phyloP scores from a whole-genome alignment of 2,113 vertebrate genomes.

The Anoplopoma fimbria region DNA sequence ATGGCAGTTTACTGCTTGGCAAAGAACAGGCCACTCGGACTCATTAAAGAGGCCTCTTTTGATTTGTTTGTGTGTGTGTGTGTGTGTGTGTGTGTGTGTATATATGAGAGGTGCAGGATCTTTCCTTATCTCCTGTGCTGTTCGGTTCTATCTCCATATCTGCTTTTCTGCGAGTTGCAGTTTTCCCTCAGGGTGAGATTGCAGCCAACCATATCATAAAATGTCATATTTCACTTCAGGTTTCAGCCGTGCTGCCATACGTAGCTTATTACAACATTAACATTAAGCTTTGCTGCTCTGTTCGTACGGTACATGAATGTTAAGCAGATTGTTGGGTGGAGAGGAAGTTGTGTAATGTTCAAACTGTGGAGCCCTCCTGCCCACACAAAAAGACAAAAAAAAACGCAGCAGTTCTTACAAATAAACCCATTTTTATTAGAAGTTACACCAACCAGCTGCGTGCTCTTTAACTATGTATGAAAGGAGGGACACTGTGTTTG shows the following conservation, averaged over 20 bases:
- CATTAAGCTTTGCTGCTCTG: slow-evolving; percentile 11
- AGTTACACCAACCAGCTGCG: slow-evolving; percentile 27
- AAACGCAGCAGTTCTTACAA: slow-evolving; percentile 1
- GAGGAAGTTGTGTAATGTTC: not conserved
- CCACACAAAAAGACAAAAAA: not conserved
- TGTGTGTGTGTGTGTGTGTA: slow-evolving; percentile 8
- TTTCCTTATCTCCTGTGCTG: slow-evolving; percentile 22
- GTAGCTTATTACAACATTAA: slow-evolving; percentile 34
- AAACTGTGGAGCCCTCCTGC: not conserved
- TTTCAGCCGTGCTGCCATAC: slow-evolving; percentile 16
- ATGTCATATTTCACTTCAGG: slow-evolving; percentile 25
- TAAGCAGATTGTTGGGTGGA: not conserved
- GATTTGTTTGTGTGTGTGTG: slow-evolving; percentile 34
- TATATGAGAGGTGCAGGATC: slow-evolving; percentile 5
- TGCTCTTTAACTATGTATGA: slow-evolving; percentile 52
- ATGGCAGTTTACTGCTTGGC: slow-evolving; percentile 40
- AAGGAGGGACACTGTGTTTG: not conserved
- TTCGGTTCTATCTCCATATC: not conserved
- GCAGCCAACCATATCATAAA: slow-evolving; percentile 21
- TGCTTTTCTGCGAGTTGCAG: slow-evolving; percentile 17
- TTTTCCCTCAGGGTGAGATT: slow-evolving; percentile 8
- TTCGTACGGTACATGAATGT: slow-evolving; percentile 4
- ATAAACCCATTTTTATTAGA: slow-evolving; percentile 21
- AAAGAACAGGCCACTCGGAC: slow-evolving; percentile 24
- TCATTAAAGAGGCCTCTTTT: slow-evolving; percentile 32